Percentiles rank a stretch among this genome's conserved stretches.
Conservation (phyloP, 2,113 vertebrate genomes). For the Marmota flaviventris region DNA sequence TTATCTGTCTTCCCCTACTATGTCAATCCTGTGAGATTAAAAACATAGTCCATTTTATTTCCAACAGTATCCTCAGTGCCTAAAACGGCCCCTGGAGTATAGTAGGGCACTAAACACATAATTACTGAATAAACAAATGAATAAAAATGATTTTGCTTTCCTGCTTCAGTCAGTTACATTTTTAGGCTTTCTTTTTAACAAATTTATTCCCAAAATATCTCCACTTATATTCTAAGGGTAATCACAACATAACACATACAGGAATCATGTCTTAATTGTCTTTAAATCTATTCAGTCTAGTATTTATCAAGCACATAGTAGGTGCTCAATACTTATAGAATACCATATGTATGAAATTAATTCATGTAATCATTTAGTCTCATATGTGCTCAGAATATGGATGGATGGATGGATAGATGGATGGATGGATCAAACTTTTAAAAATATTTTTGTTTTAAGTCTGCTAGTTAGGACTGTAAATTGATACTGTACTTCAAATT, state of each 20-base stretch:
- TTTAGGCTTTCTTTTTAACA: background rate
- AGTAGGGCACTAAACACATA: background rate
- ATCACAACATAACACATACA: background rate
- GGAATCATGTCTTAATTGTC: background rate
- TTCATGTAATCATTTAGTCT: background rate
- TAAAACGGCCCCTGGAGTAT: background rate
- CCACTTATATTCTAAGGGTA: background rate
- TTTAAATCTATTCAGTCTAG: background rate
- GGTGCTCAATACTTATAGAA: background rate
- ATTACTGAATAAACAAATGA: background rate
- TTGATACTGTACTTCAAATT: background rate
- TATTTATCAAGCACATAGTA: background rate
- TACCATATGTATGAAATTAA: background rate
- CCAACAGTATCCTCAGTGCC: background rate
- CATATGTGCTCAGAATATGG: background rate
- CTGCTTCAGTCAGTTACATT: background rate
- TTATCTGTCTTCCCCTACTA: background rate
- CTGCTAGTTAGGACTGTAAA: background rate
- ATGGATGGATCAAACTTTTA: background rate
- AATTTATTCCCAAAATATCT: slow-evolving; percentile 1
- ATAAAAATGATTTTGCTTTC: background rate
- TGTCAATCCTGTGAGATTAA: background rate
- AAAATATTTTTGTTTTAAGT: slow-evolving; percentile 5
- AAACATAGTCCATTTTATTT: background rate
- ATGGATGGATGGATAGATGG: background rate